Evolutionary conservation across 2,113 vertebrate genomes (phyloP).

Genomic region (Microcebus jonahi): DNA sequence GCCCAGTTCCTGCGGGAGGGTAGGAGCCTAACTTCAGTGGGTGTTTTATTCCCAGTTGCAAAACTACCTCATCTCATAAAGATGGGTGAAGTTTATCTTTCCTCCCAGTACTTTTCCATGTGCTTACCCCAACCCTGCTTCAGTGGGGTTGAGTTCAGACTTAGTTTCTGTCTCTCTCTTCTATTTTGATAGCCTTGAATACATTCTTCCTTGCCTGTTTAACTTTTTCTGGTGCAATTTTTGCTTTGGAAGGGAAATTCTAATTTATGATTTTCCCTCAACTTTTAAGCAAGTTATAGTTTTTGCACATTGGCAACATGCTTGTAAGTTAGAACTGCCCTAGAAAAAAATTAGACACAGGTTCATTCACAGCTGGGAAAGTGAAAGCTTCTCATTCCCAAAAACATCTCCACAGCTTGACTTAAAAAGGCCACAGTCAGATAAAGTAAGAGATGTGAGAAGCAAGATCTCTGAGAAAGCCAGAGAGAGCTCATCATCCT

Average conservation of each 20-base stretch:
- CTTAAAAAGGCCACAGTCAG: neutral
- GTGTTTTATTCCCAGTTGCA: neutral
- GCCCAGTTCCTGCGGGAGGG: neutral
- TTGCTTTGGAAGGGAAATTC: neutral
- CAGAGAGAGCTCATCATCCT: neutral
- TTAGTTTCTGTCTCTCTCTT: neutral
- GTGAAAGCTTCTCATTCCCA: neutral
- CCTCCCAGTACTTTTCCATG: neutral
- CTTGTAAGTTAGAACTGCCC: neutral
- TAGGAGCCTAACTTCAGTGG: neutral
- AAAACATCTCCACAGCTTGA: neutral
- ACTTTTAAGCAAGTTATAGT: neutral
- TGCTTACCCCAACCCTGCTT: neutral
- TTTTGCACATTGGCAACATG: neutral
- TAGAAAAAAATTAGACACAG: neutral
- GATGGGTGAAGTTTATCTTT: neutral
- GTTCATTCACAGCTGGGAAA: neutral
- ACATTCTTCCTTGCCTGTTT: neutral
- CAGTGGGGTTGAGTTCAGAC: neutral
- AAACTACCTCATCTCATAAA: neutral
- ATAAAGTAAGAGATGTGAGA: neutral
- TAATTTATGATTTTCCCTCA: neutral
- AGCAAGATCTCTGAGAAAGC: neutral
- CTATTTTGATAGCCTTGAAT: neutral
- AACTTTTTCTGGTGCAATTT: neutral